Base-by-base conservation (phyloP, 2,888 invertebrate genomes). In the Caenorhabditis virilis region DNA sequence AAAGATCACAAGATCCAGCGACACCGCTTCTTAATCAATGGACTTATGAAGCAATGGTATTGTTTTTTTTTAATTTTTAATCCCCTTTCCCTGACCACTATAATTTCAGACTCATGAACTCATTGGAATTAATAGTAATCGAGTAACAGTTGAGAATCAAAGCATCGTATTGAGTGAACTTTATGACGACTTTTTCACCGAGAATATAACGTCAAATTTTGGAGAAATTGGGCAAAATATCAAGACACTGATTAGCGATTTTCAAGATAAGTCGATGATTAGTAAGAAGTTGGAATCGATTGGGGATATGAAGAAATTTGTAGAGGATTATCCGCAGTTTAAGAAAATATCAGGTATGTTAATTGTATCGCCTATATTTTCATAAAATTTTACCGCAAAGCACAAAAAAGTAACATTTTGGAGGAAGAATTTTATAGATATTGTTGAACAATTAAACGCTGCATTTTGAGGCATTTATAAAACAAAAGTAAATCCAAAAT, bases 211-310 rank as follows among this genome's bases (percentile, higher is more conserved):
- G 84, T 88, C 91, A 15, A 98, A 98, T 86, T 99, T 95, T 86
- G 98, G 98, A 38, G 97, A 98, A 87, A 95, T 99, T 80, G 97
- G 95, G 0, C 91, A 92, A 80, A 95, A 92, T 42, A 95, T 98
- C 75, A 95, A 97, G 85, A 89, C 90, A 22, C 86, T 98, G 54
- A 97, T 99, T 91, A 95, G 97, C 62, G 93, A 95, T 82, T 98
- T 95, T 85, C 95, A 95, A 85, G 89, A 89, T 78, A 93, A 94
- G 18, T 51, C 94, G 2, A 91, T 95, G 84, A 92, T 91, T 79
- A 93, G 95, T 79, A 91, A 94, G 84, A 71, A 72, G 30, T 41
- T 99, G 2, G 97, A 99, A 86, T 94, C 93, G 78, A 97, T 99
- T 79, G 89, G 91, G 0, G 98, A 99, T 84, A 97, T 99, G 97